Evolutionary conservation across 2,888 invertebrate species (phyloP).

Genomic region (Laothoe populi): DNA sequence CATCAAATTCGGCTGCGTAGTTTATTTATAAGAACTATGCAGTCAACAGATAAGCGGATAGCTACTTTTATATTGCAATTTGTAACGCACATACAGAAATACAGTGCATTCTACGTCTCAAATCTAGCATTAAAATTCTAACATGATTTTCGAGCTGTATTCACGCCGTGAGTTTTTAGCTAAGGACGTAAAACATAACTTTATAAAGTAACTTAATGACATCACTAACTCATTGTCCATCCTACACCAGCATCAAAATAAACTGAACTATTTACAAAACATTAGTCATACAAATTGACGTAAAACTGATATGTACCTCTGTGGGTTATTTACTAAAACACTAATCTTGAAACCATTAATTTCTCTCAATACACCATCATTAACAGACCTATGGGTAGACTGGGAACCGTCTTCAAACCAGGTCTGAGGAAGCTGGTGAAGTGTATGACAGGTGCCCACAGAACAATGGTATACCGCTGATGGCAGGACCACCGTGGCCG

Average conservation of each 20-base stretch:
- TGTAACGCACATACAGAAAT: no score
- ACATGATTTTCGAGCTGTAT: no score
- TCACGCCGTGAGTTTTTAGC: no score
- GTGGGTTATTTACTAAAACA: background rate
- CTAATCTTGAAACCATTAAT: slow-evolving; percentile 15
- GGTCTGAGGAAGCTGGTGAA: background rate
- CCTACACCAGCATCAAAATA: slow-evolving; percentile 3
- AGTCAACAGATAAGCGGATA: no score
- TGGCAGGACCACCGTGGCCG: slow-evolving; percentile 71
- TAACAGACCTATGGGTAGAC: background rate
- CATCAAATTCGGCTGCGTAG: no score
- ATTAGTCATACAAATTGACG: slow-evolving; percentile 23
- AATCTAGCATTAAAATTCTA: no score
- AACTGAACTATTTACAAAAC: slow-evolving; percentile 11
- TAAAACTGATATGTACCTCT: background rate
- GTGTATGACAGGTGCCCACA: slow-evolving; percentile 51
- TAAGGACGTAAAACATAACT: no score
- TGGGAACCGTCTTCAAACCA: background rate
- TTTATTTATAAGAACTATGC: no score
- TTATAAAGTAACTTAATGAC: no score
- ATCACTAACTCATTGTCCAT: background rate
- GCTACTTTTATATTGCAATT: no score
- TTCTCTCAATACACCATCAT: background rate
- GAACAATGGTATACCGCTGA: slow-evolving; percentile 81
- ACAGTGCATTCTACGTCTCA: no score